Evolutionary conservation across 2,113 vertebrate genomes (phyloP).

Genomic region (Heptranchias perlo): DNA sequence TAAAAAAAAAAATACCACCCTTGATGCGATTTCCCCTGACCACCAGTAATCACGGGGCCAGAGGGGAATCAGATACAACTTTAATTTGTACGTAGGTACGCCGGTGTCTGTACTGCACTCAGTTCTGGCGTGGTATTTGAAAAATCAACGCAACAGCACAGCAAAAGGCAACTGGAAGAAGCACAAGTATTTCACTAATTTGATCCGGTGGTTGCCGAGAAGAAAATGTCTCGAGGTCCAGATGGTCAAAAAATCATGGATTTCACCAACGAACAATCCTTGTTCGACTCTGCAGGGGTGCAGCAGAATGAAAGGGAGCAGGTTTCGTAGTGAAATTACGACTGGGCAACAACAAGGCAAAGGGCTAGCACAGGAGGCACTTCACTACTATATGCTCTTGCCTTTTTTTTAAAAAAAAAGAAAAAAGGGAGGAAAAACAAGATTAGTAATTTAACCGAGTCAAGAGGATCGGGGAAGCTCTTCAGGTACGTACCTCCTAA

Average conservation of each 20-base stretch:
- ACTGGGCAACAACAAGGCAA: background rate
- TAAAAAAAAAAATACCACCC: background rate
- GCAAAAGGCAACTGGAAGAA: background rate
- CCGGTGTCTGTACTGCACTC: background rate
- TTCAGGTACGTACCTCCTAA: constrained; percentile 83
- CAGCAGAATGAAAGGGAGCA: background rate
- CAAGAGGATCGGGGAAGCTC: constrained; percentile 54
- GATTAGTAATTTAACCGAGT: constrained; percentile 42
- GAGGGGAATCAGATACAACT: background rate
- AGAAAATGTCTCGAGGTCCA: background rate
- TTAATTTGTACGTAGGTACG: no score
- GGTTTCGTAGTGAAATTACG: background rate
- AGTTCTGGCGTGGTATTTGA: background rate
- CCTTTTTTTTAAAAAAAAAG: background rate
- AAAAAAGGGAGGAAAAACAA: constrained; percentile 48
- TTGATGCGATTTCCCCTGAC: background rate
- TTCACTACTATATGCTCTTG: background rate
- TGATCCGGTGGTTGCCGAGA: background rate
- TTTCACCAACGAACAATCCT: background rate
- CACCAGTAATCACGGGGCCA: background rate
- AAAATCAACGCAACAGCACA: background rate
- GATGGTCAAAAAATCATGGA: background rate
- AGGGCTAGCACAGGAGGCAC: background rate
- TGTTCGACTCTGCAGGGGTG: background rate
- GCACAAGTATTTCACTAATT: background rate